These are phyloP conservation scores for Lucinisca nassula DNA, from an alignment of 2,888 invertebrate species.

Conservation along the genomic window DNA sequence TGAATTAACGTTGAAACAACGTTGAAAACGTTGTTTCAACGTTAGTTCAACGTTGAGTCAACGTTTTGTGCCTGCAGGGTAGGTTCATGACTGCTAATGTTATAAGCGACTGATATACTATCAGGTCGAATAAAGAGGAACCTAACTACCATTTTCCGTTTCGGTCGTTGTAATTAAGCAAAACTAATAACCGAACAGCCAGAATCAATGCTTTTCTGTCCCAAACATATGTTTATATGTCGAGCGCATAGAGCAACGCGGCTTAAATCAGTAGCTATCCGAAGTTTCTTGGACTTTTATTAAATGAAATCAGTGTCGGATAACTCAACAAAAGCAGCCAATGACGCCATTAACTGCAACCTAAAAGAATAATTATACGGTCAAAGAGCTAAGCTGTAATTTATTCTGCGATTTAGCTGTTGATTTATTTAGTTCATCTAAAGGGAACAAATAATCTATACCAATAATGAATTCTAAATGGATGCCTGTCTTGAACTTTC, in stretches of 20 bases:
- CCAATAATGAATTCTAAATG: too few relatives aligned
- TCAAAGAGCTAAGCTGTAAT: not conserved
- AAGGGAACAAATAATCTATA: too few relatives aligned
- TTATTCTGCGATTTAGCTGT: not conserved
- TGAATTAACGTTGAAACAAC: too few relatives aligned
- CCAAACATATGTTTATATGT: conserved; percentile 1
- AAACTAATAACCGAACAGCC: not conserved
- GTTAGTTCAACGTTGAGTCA: too few relatives aligned
- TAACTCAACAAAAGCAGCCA: not conserved
- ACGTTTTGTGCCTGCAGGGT: too few relatives aligned
- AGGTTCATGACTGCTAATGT: too few relatives aligned
- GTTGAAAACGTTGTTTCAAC: too few relatives aligned
- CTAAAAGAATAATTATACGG: not conserved
- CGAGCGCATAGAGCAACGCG: not conserved
- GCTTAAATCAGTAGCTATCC: not conserved
- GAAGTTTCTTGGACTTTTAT: not conserved
- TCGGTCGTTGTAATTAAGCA: not conserved
- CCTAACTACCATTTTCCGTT: not conserved
- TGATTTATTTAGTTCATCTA: not conserved
- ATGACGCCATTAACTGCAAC: not conserved
- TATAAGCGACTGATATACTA: not conserved
- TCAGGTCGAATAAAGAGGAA: not conserved
- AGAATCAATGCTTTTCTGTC: not conserved
- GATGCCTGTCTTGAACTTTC: too few relatives aligned
- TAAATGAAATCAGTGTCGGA: not conserved